phyloP scores from a whole-genome alignment of 1,140 invertebrate species.

The Psilanteris sp. region DNA sequence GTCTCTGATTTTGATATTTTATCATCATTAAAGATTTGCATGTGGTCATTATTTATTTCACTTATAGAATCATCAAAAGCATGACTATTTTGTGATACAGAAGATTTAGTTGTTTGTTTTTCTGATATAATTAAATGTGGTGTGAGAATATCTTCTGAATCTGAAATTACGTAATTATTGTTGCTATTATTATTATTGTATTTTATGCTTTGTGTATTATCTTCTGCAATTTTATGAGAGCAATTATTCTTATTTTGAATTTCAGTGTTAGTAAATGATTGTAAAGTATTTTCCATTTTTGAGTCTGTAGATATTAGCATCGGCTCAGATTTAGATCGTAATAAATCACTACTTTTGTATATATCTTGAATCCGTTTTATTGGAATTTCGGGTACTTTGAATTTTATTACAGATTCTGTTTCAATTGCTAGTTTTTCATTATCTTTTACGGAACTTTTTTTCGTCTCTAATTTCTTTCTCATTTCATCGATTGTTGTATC shows the following conservation, averaged over 20 bases:
- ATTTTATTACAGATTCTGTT: slow-evolving; percentile 72
- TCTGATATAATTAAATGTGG: slow-evolving; percentile 39
- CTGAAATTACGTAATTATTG: slow-evolving; percentile 36
- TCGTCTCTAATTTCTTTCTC: slow-evolving; percentile 76
- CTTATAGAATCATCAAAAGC: slow-evolving; percentile 58
- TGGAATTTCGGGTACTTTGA: slow-evolving; percentile 78
- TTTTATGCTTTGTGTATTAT: slow-evolving; percentile 1
- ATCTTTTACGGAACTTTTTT: slow-evolving; percentile 69
- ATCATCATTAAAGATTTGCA: no score
- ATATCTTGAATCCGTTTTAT: slow-evolving; percentile 76
- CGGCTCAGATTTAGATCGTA: slow-evolving; percentile 75
- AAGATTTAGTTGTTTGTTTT: slow-evolving; percentile 39
- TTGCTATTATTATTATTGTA: slow-evolving; percentile 4
- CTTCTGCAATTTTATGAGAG: slow-evolving; percentile 6
- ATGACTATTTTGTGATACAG: slow-evolving; percentile 54
- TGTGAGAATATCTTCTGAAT: slow-evolving; percentile 56
- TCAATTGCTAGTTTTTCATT: slow-evolving; percentile 75
- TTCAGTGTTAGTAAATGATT: not conserved
- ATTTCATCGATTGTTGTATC: slow-evolving; percentile 77
- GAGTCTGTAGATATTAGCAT: slow-evolving; percentile 63
- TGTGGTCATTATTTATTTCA: slow-evolving; percentile 44
- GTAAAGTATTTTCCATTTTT: slow-evolving; percentile 15
- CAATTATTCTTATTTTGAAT: slow-evolving; percentile 10
- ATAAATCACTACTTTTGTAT: slow-evolving; percentile 72
- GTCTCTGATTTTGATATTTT: slow-evolving; percentile 7